These are phyloP conservation scores for Xenus cinereus DNA, from an alignment of 2,113 vertebrate genomes.

Conservation along the genomic window DNA sequence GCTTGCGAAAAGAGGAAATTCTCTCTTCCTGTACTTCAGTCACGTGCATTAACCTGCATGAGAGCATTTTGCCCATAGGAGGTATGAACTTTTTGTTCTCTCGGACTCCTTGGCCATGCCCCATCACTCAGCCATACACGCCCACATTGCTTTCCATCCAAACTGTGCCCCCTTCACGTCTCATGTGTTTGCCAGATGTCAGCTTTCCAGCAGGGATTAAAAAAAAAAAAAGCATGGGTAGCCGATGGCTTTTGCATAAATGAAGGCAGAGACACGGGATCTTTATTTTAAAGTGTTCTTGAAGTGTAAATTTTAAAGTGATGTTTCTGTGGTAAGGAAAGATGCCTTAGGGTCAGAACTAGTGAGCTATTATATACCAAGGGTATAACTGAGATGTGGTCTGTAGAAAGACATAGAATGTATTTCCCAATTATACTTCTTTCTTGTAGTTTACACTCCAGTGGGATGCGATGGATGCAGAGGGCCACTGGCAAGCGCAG, in stretches of 20 bases:
- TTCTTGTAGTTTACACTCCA: not conserved
- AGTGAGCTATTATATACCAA: not conserved
- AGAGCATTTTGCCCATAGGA: not conserved
- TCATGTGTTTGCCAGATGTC: conserved; percentile 8
- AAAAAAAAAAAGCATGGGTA: not conserved
- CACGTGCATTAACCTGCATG: not conserved
- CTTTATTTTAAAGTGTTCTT: not conserved
- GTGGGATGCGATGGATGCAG: not conserved
- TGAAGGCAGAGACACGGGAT: not conserved
- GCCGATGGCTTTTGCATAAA: not conserved
- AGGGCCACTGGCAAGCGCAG: not conserved
- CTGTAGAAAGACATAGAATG: not conserved
- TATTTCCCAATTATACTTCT: not conserved
- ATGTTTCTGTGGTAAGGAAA: not conserved
- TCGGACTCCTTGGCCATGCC: not conserved
- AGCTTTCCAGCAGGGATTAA: not conserved
- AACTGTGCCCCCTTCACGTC: accelerated
- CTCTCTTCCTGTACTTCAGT: not conserved
- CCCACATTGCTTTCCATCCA: not conserved
- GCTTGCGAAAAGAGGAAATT: not conserved
- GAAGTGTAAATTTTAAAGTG: conserved; percentile 10
- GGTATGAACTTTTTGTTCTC: not conserved
- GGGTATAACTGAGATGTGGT: not conserved
- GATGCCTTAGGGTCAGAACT: not conserved
- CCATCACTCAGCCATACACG: not conserved